phyloP scores from a whole-genome alignment of 1,140 invertebrate genomes.

The Sweltsa coloradensis region DNA sequence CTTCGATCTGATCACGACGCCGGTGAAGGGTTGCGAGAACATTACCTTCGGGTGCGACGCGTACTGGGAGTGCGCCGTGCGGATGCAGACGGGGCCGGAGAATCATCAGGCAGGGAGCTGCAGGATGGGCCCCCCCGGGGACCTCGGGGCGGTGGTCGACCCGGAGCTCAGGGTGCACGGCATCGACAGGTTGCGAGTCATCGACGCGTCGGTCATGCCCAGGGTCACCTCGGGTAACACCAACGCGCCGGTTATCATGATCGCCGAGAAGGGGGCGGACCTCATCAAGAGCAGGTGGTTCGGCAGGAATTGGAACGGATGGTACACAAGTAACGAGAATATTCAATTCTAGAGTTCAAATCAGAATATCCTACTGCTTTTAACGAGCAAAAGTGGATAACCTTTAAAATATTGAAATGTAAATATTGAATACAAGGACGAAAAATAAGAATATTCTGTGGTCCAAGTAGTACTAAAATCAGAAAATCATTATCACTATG shows the following conservation, averaged over 20 bases:
- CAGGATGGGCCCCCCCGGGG: slow-evolving; percentile 59
- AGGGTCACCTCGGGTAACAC: slow-evolving; percentile 58
- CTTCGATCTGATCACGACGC: slow-evolving; percentile 55
- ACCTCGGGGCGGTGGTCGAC: slow-evolving; percentile 58
- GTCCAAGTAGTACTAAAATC: too few relatives aligned
- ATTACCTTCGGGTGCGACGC: slow-evolving; percentile 59
- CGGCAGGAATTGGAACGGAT: not conserved
- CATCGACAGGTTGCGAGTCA: slow-evolving; percentile 52
- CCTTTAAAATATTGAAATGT: too few relatives aligned
- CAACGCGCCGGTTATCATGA: slow-evolving; percentile 77
- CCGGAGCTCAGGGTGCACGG: slow-evolving; percentile 52
- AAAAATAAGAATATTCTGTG: too few relatives aligned
- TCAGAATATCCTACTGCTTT: too few relatives aligned
- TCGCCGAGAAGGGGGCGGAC: slow-evolving; percentile 74
- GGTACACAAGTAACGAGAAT: too few relatives aligned
- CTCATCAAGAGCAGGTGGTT: slow-evolving; percentile 50
- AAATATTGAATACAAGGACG: too few relatives aligned
- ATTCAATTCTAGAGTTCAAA: too few relatives aligned
- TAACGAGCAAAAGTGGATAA: too few relatives aligned
- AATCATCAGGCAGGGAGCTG: slow-evolving; percentile 73
- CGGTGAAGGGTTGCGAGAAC: slow-evolving; percentile 56
- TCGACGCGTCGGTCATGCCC: slow-evolving; percentile 72
- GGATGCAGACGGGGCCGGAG: slow-evolving; percentile 62
- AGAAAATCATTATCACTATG: too few relatives aligned
- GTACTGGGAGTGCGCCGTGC: slow-evolving; percentile 69